Conservation (phyloP, 53 echinoderm and acorn worm genomes). For the Paracentrotus lividus region DNA sequence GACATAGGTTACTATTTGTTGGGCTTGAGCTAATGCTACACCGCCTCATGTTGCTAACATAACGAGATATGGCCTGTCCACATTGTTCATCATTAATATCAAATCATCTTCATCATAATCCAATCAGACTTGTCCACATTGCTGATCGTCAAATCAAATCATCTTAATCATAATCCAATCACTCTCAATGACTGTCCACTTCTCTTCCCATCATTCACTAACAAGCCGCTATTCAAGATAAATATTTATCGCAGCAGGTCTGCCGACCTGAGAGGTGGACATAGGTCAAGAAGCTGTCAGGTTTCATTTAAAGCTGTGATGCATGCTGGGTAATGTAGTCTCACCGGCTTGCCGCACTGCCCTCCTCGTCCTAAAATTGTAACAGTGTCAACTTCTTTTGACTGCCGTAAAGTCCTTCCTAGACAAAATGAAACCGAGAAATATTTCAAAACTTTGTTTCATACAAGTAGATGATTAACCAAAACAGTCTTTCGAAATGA, state of each 20-base stretch:
- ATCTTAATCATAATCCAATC: slow-evolving; percentile 34
- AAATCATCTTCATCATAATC: slow-evolving; percentile 34
- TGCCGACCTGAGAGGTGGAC: not conserved
- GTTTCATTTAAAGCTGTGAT: not conserved
- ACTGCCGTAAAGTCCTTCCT: too few species aligned
- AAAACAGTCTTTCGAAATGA: too few species aligned
- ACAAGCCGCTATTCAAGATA: not conserved
- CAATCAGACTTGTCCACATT: slow-evolving; percentile 10
- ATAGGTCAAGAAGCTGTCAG: slow-evolving; percentile 27
- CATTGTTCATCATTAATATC: not conserved
- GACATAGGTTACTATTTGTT: too few species aligned
- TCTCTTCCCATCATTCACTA: not conserved
- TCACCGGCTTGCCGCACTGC: not conserved
- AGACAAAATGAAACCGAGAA: too few species aligned
- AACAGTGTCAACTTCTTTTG: too few species aligned
- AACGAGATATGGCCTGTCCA: not conserved
- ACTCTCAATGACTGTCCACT: not conserved
- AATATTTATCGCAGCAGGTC: slow-evolving; percentile 37
- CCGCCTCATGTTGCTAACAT: too few species aligned
- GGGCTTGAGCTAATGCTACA: too few species aligned
- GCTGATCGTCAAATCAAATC: not conserved
- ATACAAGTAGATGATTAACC: too few species aligned
- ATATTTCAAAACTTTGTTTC: too few species aligned
- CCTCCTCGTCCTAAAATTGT: not conserved
- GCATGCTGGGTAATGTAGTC: not conserved